Base-by-base conservation (phyloP, 2,113 vertebrate genomes). In the Pagrus major region DNA sequence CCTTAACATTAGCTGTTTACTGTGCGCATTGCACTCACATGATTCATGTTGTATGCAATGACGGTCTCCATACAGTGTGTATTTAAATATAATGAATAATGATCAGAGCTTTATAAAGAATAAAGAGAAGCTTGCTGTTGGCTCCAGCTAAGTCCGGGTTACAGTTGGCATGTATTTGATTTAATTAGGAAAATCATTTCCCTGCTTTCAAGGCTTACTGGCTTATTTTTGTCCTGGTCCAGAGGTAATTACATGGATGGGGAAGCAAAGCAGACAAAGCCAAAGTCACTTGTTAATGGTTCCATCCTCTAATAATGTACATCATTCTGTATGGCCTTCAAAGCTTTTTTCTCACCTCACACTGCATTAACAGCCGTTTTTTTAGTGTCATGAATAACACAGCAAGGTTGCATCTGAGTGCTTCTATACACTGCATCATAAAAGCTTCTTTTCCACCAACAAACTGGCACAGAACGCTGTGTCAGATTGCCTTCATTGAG, bases 201-300 rank as follows among this genome's bases (percentile, higher is more conserved):
- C 1, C 16, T 25, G 21, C 67, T 70, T 52, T 29, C 23, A 41
- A 41, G 67, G 9, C 35, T 21, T 21, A 29, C 23, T 46, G 54
- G 18, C 11, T 70, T 78, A 35, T 71, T 63, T 61, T 25, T 29
- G n/a, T 14, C 29, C 8, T 55, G 0, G 16, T 61, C 2, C n/a
- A 49, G 58, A 58, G 42, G 11, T 76, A 58, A 82, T 65, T 56
- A 71, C 65, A 81, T 39, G 41, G 23, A 39, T 58, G 66, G 49
- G 39, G 35, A n/a, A 70, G 39, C 14, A 54, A 46, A 41, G 10
- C 64, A 1, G 35, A 18, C 42, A 59, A 52, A 59, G 2, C 10
- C 14, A 15, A 41, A 74, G 14, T 41, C 27, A 23, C 18, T 68
- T 31, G 51, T 60, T 63, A 61, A 44, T 8, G 0, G 5, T 61